Conservation (phyloP, 92 coral and sea anemone genomes). For the Actinernus sp. region DNA sequence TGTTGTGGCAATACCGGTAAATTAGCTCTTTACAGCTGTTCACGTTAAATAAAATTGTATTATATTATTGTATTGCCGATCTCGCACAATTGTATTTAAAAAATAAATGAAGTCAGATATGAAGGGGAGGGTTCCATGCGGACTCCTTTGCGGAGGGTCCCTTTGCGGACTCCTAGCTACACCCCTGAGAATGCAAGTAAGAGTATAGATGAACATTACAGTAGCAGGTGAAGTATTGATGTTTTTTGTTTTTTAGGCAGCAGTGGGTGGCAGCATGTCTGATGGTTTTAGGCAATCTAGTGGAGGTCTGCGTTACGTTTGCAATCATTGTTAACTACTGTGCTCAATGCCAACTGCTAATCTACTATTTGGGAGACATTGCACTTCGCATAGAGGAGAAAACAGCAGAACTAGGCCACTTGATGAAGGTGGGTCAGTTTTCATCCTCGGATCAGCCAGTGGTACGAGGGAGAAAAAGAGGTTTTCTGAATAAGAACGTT, state of each 20-base stretch:
- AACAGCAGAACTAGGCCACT: constrained; percentile 64
- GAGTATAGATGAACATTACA: background rate
- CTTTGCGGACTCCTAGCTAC: background rate
- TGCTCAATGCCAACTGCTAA: constrained; percentile 89
- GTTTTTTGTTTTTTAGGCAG: constrained; percentile 29
- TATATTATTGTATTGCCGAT: no score
- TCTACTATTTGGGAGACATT: constrained; percentile 83
- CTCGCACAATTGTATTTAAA: no score
- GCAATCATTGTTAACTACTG: constrained; percentile 87
- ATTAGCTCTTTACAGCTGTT: no score
- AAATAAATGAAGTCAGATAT: no score
- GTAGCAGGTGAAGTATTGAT: no score
- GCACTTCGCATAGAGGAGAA: constrained; percentile 91
- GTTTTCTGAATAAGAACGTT: no score
- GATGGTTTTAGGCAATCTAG: constrained; percentile 84
- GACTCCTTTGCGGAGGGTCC: background rate
- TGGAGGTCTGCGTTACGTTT: constrained; percentile 68
- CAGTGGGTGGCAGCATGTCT: constrained; percentile 62
- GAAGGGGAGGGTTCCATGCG: no score
- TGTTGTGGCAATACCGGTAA: no score
- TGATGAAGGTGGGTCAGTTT: constrained; percentile 95
- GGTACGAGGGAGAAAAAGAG: no score
- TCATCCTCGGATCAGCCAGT: no score
- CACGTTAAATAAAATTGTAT: no score
- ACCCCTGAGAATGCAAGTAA: background rate